These are phyloP conservation scores for Megalops atlanticus DNA, from an alignment of 2,113 vertebrate genomes.

Conservation along the genomic window DNA sequence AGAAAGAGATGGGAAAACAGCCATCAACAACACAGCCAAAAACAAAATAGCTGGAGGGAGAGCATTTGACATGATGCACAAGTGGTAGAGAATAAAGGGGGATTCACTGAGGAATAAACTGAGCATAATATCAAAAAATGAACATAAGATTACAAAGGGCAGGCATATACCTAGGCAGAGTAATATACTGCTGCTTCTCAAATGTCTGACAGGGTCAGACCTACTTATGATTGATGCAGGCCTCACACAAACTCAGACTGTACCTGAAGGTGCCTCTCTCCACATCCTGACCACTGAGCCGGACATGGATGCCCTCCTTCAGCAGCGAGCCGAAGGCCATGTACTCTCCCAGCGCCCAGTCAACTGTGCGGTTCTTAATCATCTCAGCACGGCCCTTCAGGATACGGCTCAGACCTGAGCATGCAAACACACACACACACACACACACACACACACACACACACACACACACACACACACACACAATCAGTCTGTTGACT, in stretches of 20 bases:
- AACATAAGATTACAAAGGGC: neutral
- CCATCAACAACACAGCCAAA: neutral
- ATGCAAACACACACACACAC: neutral
- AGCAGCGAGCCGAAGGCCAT: constrained; percentile 96
- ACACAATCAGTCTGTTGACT: too few species aligned
- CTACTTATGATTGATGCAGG: neutral
- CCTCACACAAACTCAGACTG: neutral
- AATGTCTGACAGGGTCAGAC: neutral
- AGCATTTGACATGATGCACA: neutral
- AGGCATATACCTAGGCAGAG: neutral
- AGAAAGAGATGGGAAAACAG: neutral
- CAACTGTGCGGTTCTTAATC: constrained; percentile 85
- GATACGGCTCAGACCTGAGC: constrained; percentile 87
- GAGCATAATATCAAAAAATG: neutral
- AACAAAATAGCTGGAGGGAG: too few species aligned
- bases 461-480: neutral
- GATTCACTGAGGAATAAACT: neutral
- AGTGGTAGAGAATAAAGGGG: neutral
- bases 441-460: constrained; percentile 9
- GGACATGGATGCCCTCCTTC: constrained; percentile 89
- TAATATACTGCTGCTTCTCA: neutral
- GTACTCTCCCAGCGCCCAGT: constrained; percentile 96
- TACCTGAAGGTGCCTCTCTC: constrained; percentile 98
- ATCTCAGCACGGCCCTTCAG: constrained; percentile 87
- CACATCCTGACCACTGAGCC: constrained; percentile 94